These are phyloP conservation scores for Falco berigora DNA, from an alignment of 2,797 vertebrate genomes.

Conservation along the genomic window DNA sequence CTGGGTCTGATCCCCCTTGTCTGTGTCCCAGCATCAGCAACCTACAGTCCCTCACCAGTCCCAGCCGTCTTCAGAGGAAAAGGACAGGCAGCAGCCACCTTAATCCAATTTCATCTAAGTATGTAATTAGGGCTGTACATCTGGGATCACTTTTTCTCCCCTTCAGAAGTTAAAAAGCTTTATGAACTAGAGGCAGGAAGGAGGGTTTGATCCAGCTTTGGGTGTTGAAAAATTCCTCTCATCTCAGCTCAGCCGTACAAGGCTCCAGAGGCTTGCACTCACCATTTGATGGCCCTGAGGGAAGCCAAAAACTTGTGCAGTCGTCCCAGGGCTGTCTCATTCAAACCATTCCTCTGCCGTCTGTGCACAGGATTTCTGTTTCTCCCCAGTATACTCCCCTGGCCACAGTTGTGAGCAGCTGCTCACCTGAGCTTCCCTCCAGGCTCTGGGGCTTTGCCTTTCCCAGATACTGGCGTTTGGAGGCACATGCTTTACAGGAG, in stretches of 20 bases:
- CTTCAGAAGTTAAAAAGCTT: slow-evolving; percentile 56
- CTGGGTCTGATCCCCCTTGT: not conserved
- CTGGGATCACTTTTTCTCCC: slow-evolving; percentile 62
- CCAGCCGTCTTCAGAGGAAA: slow-evolving; percentile 20
- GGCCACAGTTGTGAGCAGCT: not conserved
- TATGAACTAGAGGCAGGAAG: slow-evolving; percentile 55
- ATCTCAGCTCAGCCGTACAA: slow-evolving; percentile 27
- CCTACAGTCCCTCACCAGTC: not conserved
- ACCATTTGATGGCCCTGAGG: not conserved
- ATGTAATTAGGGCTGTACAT: slow-evolving; percentile 66
- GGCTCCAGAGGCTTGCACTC: slow-evolving; percentile 25
- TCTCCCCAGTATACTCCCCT: not conserved
- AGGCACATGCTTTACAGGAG: not conserved
- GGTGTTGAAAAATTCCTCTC: slow-evolving; percentile 62
- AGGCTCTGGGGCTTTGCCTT: not conserved
- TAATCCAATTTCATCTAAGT: slow-evolving; percentile 62
- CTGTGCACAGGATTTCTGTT: not conserved
- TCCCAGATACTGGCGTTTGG: not conserved
- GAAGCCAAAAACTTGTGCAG: slow-evolving; percentile 16
- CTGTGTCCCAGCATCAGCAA: not conserved
- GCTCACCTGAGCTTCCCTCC: not conserved
- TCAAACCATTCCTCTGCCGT: not conserved
- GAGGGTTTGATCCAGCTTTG: slow-evolving; percentile 47
- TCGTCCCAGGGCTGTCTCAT: not conserved
- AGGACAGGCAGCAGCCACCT: slow-evolving; percentile 51